Conservation (phyloP, 2,888 invertebrate species). For the Shargacucullia verbasci region DNA sequence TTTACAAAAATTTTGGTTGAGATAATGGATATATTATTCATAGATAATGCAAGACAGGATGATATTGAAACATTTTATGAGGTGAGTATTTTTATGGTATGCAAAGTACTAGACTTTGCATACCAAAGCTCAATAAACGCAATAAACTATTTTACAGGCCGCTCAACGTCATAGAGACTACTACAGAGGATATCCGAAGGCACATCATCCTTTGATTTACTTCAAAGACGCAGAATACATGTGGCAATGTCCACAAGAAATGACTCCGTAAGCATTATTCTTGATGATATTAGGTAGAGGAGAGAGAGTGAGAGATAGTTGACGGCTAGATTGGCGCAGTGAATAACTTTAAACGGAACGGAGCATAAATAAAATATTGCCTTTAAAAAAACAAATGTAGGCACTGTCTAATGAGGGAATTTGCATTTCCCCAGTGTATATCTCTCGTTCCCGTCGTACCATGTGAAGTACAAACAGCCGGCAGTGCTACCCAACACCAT, state of each 20-base stretch:
- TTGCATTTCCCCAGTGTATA: slow-evolving; percentile 78
- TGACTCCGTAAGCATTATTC: slow-evolving; percentile 81
- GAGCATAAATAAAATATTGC: no score
- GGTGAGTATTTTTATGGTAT: slow-evolving; percentile 57
- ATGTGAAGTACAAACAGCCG: slow-evolving; percentile 90
- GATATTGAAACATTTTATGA: slow-evolving; percentile 85
- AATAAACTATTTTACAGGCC: slow-evolving; percentile 80
- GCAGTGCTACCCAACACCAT: slow-evolving; percentile 84
- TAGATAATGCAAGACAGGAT: slow-evolving; percentile 78
- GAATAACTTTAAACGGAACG: no score
- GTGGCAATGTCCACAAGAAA: slow-evolving; percentile 89
- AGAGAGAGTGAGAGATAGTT: no score
- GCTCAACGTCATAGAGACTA: slow-evolving; percentile 90
- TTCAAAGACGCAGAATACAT: slow-evolving; percentile 85
- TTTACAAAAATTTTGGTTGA: slow-evolving; percentile 29
- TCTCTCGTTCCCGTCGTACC: slow-evolving; percentile 87
- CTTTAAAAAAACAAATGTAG: no score
- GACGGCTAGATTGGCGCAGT: no score
- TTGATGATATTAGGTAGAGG: not conserved
- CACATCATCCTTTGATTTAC: slow-evolving; percentile 88
- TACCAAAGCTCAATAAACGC: no score
- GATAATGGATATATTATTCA: slow-evolving; percentile 73
- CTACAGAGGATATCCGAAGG: slow-evolving; percentile 89
- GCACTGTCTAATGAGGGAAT: no score
- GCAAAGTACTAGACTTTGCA: no score